phyloP scores from a whole-genome alignment of 2,797 vertebrate species.

The Sarcophilus harrisii region DNA sequence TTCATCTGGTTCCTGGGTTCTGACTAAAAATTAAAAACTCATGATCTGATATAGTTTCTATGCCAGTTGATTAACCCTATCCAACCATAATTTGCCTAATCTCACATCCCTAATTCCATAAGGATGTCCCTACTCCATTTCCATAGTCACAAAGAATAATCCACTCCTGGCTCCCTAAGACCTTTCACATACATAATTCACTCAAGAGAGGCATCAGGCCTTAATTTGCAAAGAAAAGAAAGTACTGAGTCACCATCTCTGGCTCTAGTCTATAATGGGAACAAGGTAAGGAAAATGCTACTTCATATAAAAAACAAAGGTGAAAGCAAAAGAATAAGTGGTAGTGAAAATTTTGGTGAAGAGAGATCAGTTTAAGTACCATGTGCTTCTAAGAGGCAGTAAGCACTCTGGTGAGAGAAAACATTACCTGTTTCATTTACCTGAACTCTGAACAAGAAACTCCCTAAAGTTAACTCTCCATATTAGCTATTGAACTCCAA shows the following conservation, averaged over 20 bases:
- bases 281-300: neutral
- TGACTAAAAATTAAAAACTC: neutral
- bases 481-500: neutral
- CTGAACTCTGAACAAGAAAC: constrained; percentile 18
- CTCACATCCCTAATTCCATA: neutral
- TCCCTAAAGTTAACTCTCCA: neutral
- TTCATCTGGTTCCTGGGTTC: neutral
- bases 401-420: neutral
- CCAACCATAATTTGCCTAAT: neutral
- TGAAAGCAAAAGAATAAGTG: neutral
- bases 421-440: neutral
- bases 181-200: neutral
- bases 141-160: neutral
- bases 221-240: neutral
- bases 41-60: neutral
- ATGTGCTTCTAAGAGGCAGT: constrained; percentile 11
- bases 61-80: neutral
- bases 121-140: neutral
- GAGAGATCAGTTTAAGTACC: neutral
- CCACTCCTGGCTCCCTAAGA: neutral
- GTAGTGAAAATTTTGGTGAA: neutral
- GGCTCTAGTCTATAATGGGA: neutral
- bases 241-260: neutral
- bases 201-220: neutral
- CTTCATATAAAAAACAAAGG: neutral